Base-by-base conservation (phyloP, 2,113 vertebrate genomes). In the Cyprinus carpio region DNA sequence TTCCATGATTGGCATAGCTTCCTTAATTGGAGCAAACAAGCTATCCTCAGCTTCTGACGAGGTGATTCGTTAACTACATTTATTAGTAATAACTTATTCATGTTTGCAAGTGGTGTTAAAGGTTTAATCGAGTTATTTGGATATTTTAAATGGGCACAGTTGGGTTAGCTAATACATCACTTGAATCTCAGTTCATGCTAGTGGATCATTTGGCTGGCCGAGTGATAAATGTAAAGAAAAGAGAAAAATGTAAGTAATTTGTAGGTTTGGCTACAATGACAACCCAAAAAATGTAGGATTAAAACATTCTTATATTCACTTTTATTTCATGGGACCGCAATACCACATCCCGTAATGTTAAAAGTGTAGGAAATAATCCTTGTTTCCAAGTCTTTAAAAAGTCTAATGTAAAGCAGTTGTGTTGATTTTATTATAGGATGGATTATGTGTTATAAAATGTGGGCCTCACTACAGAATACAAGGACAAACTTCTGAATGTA, bases 191-290 rank as follows among this genome's bases (percentile, higher is more conserved):
- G 56, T 89, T 88, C 54, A 82, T 86, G 84, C 86, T 89, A 86
- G 86, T 54, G 81, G 90, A 93, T 93, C 93, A 93, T 94, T 92
- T 92, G 93, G 93, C 93, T 93, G 93, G 93, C 87, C 93, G 92
- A 94, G 92, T 93, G 93, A 94, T 93, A 84, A 62, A 86, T 76
- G 49, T 77, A 67, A 80, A 62, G 18, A 81, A 56, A 65, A 84
- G 31, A 83, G 74, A 86, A 40, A 20, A 76, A 54, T 43, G 3
- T 81, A 75, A 54, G 69, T 83, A 31, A 79, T 85, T 84, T 85
- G 82, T 75, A 85, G 79, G 8, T 56, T 64, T 54, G 80, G 34
- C 56, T 83, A 78, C 81, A 88, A 89, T 83, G 60, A 89, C 87
- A 89, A 92, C 87, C 89, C 91, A 93, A 92, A 60, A 77, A n/a